phyloP scores from a whole-genome alignment of 2,888 invertebrate species.

The Drosophila paucipuncta region DNA sequence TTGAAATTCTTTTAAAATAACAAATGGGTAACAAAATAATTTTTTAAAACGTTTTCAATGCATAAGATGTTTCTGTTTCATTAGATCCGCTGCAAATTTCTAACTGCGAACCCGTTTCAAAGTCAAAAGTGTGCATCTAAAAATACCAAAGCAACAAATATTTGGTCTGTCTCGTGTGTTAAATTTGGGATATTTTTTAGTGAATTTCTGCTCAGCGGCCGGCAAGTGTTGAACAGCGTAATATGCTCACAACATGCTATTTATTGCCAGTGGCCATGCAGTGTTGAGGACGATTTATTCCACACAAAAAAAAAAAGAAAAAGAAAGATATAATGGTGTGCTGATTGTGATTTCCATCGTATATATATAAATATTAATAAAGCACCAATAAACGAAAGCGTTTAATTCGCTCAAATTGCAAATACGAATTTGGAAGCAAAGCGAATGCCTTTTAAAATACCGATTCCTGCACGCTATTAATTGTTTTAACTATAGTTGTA shows the following conservation, averaged over 20 bases:
- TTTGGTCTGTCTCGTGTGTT: neutral
- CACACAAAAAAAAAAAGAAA: constrained; percentile 51
- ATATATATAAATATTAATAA: constrained; percentile 40
- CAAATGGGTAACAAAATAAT: neutral
- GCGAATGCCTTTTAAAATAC: constrained; percentile 34
- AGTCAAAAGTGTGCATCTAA: neutral
- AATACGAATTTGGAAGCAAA: constrained; percentile 33
- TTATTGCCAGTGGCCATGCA: constrained; percentile 50
- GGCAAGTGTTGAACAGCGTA: constrained; percentile 42
- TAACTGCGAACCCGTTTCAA: neutral
- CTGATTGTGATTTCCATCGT: constrained; percentile 67
- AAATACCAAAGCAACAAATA: constrained; percentile 8
- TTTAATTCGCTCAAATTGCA: constrained; percentile 19
- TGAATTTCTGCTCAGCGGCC: neutral
- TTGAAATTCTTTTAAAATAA: neutral
- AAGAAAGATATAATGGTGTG: constrained; percentile 60
- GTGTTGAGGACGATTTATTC: constrained; percentile 64
- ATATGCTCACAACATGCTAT: constrained; percentile 46
- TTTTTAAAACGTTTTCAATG: neutral
- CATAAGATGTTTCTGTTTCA: neutral
- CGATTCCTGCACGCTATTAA: constrained; percentile 57
- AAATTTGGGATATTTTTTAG: constrained; percentile 33
- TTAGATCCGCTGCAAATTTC: neutral
- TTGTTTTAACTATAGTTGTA: constrained; percentile 71
- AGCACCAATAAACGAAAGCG: constrained; percentile 25